Percentiles rank a stretch among this genome's conserved stretches.
Evolutionary conservation across 2,888 invertebrate genomes (phyloP).

Genomic region (Cryptosula pallasiana): DNA sequence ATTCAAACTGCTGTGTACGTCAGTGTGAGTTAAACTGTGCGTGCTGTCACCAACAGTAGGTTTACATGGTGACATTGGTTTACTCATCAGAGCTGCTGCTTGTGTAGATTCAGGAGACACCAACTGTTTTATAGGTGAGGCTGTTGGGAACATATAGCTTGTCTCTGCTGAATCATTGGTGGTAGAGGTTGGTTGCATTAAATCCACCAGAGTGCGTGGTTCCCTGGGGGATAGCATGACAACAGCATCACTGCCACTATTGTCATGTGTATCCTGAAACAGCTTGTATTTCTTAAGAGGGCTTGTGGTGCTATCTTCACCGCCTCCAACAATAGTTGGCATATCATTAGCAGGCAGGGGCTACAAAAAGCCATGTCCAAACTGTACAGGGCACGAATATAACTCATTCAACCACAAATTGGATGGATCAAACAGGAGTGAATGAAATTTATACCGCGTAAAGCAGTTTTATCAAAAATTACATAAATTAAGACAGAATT

Average conservation of each 20-base stretch:
- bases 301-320: no score
- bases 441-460: background rate
- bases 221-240: background rate
- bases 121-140: background rate
- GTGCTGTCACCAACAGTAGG: no score
- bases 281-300: background rate
- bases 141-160: background rate
- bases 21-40: no score
- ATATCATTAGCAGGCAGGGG: background rate
- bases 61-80: no score
- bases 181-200: background rate
- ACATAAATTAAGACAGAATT: background rate
- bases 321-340: background rate
- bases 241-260: background rate
- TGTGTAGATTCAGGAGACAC: background rate
- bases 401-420: background rate
- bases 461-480: background rate
- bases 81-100: background rate
- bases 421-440: background rate
- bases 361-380: no score
- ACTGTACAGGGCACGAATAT: no score
- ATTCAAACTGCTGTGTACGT: background rate
- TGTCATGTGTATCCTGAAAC: background rate
- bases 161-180: background rate
- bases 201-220: background rate